Conservation (phyloP, 2,113 vertebrate genomes). For the Turdus rufiventris region DNA sequence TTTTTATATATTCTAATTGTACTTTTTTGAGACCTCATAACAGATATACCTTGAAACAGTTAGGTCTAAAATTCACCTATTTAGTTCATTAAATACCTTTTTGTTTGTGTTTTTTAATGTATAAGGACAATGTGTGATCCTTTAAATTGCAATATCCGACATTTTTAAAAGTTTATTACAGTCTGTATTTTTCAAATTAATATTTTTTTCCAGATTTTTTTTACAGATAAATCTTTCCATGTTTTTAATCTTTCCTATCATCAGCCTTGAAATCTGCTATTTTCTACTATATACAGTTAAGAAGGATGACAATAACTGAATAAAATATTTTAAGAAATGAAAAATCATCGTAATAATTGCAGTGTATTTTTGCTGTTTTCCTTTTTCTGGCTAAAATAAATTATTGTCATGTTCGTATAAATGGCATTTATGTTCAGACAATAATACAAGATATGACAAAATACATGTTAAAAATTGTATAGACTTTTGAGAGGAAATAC, state of each 20-base stretch:
- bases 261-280: not conserved
- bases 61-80: not conserved
- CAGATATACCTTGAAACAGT: not conserved
- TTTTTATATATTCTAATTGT: not conserved
- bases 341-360: not conserved
- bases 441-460: not conserved
- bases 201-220: not conserved
- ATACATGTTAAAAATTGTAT: not conserved
- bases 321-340: not conserved
- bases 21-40: not conserved
- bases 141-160: not conserved
- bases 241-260: not conserved
- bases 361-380: not conserved
- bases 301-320: not conserved
- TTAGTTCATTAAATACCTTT: not conserved
- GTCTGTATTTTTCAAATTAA: not conserved
- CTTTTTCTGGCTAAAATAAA: not conserved
- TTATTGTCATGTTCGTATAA: not conserved
- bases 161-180: not conserved
- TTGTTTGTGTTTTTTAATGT: not conserved
- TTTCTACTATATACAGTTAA: not conserved
- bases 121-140: not conserved
- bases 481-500: not conserved
- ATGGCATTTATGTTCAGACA: not conserved
- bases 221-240: not conserved